Evolutionary conservation across 1,140 invertebrate genomes (phyloP).

Genomic region (Drepana arcuata): DNA sequence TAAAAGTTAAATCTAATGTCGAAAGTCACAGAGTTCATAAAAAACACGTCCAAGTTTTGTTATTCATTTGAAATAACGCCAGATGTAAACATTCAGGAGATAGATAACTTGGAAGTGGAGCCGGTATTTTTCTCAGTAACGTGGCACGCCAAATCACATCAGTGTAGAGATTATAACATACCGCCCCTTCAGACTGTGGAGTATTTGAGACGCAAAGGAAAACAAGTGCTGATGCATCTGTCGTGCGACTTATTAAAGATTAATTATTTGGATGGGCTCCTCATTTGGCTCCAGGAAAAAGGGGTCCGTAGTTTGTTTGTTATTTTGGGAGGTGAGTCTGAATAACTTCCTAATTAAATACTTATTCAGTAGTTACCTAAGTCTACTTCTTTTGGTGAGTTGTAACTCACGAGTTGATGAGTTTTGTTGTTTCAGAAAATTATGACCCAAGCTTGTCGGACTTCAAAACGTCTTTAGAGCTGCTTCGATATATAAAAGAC

Average conservation of each 20-base stretch:
- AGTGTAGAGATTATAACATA: conserved; percentile 37
- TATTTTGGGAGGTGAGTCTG: conserved; percentile 50
- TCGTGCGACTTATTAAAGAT: conserved; percentile 44
- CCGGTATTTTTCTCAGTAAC: conserved; percentile 52
- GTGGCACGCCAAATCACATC: conserved; percentile 47
- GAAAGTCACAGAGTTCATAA: conserved; percentile 40
- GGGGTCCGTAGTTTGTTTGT: conserved; percentile 52
- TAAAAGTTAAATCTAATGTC: too few relatives aligned
- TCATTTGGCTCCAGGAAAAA: conserved; percentile 27
- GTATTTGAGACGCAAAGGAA: conserved; percentile 25
- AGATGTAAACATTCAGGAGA: conserved; percentile 23
- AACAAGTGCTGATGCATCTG: conserved; percentile 46
- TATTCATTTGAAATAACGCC: conserved; percentile 61
- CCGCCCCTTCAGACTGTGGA: conserved; percentile 34
- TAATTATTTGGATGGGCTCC: conserved; percentile 29
- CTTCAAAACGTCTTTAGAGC: conserved; percentile 35
- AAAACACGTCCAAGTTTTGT: conserved; percentile 18
- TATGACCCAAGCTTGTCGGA: conserved; percentile 33
- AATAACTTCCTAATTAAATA: too few relatives aligned
- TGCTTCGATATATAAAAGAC: conserved; percentile 43
- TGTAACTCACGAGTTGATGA: too few relatives aligned
- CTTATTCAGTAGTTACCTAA: too few relatives aligned
- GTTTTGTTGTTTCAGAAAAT: conserved; percentile 37
- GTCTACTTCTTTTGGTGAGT: too few relatives aligned
- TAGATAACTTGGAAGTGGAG: conserved; percentile 27